Evolutionary conservation across 2,888 invertebrate genomes (phyloP).

Genomic region (Arctia plantaginis): DNA sequence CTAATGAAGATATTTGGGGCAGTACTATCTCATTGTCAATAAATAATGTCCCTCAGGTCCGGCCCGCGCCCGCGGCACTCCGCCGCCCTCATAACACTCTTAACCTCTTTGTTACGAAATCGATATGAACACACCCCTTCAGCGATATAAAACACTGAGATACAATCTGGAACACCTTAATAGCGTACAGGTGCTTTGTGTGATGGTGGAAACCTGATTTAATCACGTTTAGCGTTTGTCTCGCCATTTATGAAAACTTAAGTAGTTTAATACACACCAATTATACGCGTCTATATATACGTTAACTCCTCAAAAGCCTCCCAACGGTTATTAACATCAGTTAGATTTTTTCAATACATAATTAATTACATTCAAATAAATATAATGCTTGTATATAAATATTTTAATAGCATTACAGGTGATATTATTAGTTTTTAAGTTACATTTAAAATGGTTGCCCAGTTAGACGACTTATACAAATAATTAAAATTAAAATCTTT

Average conservation of each 20-base stretch:
- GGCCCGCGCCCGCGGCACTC: slow-evolving; percentile 53
- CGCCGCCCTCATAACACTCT: slow-evolving; percentile 30
- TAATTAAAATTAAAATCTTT: too few species aligned
- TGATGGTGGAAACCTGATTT: neutral
- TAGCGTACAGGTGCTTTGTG: slow-evolving; percentile 52
- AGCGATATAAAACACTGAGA: slow-evolving; percentile 46
- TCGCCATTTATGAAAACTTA: neutral
- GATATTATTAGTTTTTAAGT: too few species aligned
- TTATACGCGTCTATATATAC: neutral
- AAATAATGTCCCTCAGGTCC: slow-evolving; percentile 67
- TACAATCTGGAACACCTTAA: slow-evolving; percentile 53
- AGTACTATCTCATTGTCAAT: slow-evolving; percentile 72
- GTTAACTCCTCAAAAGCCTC: neutral
- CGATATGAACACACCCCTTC: slow-evolving; percentile 65
- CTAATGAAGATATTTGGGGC: slow-evolving; percentile 79
- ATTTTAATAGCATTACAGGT: too few species aligned
- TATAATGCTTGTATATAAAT: too few species aligned
- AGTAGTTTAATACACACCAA: too few species aligned
- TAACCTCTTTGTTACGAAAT: slow-evolving; percentile 68
- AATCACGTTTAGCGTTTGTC: neutral
- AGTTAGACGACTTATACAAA: too few species aligned
- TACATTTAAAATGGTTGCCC: too few species aligned
- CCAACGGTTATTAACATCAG: too few species aligned
- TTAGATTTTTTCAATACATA: too few species aligned
- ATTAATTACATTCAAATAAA: too few species aligned